phyloP scores from a whole-genome alignment of 2,797 vertebrate genomes.

The Danionella dracula region DNA sequence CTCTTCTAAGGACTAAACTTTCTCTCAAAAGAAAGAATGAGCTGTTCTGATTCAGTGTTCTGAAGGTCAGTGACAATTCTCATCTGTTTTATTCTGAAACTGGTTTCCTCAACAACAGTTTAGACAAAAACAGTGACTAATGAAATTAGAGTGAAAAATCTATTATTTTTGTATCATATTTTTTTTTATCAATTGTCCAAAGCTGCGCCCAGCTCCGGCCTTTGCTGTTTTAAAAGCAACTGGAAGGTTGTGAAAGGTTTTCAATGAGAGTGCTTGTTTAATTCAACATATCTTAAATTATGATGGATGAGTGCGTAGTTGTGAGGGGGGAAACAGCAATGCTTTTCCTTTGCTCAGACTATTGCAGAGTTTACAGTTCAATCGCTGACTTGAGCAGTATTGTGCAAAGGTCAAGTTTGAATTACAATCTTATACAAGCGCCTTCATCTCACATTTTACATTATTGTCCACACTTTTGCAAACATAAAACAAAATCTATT shows the following conservation, averaged over 20 bases:
- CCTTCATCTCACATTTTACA: neutral
- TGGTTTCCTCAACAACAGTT: too few species aligned
- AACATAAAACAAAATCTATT: neutral
- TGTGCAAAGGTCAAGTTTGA: constrained; percentile 50
- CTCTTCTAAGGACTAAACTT: too few species aligned
- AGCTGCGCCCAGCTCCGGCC: constrained; percentile 51
- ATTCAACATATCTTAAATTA: constrained; percentile 50
- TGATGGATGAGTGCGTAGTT: constrained; percentile 48
- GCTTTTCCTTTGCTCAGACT: constrained; percentile 49
- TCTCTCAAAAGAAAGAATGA: too few species aligned
- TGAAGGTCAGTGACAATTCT: too few species aligned
- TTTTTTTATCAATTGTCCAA: constrained; percentile 26
- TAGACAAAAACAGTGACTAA: too few species aligned
- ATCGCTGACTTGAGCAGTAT: constrained; percentile 60
- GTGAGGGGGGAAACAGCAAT: constrained; percentile 40
- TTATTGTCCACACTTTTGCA: neutral
- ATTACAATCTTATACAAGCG: constrained; percentile 46
- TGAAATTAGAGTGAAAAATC: too few species aligned
- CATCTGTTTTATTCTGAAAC: too few species aligned
- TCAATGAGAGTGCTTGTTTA: constrained; percentile 46
- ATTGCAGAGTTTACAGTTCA: constrained; percentile 52
- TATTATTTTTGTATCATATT: neutral
- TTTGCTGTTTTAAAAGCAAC: constrained; percentile 49
- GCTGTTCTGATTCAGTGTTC: too few species aligned
- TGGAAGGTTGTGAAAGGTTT: constrained; percentile 45